Evolutionary conservation across 1,140 invertebrate species (phyloP).

Genomic region (Platyscapa corneri): DNA sequence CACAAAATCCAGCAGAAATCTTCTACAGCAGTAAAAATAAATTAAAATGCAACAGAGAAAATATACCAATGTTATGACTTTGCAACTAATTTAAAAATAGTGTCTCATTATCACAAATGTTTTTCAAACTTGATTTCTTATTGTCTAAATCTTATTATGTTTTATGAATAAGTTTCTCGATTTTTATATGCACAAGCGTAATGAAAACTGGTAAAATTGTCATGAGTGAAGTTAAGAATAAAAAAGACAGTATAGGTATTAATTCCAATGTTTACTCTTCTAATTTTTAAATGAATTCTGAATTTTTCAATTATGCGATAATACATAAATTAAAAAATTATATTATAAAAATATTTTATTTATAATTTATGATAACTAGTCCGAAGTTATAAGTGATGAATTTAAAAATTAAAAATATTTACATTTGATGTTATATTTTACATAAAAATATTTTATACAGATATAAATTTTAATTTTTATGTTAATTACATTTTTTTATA

Average conservation of each 20-base stretch:
- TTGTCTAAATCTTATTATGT: not conserved
- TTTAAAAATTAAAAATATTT: too few relatives aligned
- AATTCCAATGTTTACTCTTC: not conserved
- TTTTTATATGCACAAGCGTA: not conserved
- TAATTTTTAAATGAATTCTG: not conserved
- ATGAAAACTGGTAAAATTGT: not conserved
- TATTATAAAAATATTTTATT: too few relatives aligned
- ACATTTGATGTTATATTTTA: too few relatives aligned
- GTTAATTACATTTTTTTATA: too few relatives aligned
- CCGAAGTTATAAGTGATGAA: too few relatives aligned
- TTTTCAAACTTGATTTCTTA: not conserved
- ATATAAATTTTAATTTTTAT: too few relatives aligned
- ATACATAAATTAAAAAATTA: not conserved
- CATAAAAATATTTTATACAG: too few relatives aligned
- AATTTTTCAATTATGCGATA: not conserved
- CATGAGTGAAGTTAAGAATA: too few relatives aligned
- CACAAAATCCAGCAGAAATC: too few relatives aligned
- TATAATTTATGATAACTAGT: too few relatives aligned
- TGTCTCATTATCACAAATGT: not conserved
- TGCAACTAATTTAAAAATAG: not conserved
- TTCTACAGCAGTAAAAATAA: too few relatives aligned
- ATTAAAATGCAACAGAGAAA: too few relatives aligned
- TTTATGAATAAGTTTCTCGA: not conserved
- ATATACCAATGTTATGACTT: not conserved
- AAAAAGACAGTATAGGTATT: not conserved